Conservation (phyloP, 1,140 invertebrate species). For the Pinna nobilis region DNA sequence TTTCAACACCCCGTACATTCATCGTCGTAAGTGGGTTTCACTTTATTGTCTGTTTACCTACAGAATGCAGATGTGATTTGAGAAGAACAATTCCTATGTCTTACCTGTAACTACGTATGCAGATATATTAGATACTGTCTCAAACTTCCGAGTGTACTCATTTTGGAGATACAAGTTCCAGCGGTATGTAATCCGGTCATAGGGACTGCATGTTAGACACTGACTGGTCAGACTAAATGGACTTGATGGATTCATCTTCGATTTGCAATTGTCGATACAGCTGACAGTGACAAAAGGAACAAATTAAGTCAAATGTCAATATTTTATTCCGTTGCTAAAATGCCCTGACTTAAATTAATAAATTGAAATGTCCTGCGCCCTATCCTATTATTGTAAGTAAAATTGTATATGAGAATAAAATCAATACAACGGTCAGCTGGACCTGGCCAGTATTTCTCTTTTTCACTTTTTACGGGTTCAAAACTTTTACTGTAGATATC, state of each 20-base stretch:
- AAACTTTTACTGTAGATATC: too few relatives aligned
- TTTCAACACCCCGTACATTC: too few relatives aligned
- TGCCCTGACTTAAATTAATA: too few relatives aligned
- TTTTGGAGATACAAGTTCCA: constrained; percentile 48
- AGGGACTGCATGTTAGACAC: constrained; percentile 42
- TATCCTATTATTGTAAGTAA: too few relatives aligned
- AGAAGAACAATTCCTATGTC: background rate
- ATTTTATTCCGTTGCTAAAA: background rate
- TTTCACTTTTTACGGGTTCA: too few relatives aligned
- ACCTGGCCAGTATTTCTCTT: too few relatives aligned
- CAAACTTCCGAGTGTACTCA: constrained; percentile 9
- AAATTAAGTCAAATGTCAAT: background rate
- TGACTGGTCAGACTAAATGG: constrained; percentile 39
- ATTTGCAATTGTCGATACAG: constrained; percentile 53
- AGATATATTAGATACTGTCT: background rate
- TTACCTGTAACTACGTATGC: constrained; percentile 5
- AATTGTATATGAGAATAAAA: too few relatives aligned
- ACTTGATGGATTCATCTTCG: constrained; percentile 57
- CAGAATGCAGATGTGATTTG: too few relatives aligned
- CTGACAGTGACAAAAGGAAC: constrained; percentile 30
- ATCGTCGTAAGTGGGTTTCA: too few relatives aligned
- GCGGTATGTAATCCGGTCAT: constrained; percentile 38
- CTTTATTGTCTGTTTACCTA: too few relatives aligned
- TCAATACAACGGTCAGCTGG: too few relatives aligned
- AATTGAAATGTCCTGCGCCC: too few relatives aligned